A percentile compares a stretch with the other conserved stretches of the same genome.
These are phyloP conservation scores for Prolemur simus DNA, from an alignment of 2,113 vertebrate genomes.

Conservation along the genomic window DNA sequence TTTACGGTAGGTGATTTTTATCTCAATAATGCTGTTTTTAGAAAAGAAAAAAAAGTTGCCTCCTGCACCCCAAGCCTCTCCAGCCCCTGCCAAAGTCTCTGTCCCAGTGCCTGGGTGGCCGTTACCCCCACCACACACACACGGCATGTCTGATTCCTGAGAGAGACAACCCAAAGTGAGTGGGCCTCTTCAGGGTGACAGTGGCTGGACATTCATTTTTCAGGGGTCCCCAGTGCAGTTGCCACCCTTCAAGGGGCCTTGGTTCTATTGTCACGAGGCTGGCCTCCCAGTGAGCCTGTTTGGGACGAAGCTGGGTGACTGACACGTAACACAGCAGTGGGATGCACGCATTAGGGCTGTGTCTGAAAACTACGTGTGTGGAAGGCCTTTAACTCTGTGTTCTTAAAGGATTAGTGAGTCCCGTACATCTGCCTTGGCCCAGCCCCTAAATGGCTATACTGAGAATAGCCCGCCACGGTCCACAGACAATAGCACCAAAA, in stretches of 20 bases:
- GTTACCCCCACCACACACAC: too few species aligned
- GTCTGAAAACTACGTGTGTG: background rate
- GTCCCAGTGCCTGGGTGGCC: background rate
- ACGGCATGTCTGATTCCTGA: background rate
- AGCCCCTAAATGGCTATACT: background rate
- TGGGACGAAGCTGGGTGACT: background rate
- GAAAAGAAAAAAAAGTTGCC: background rate
- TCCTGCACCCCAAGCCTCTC: background rate
- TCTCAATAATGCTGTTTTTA: background rate
- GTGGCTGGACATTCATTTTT: background rate
- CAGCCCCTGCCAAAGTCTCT: background rate
- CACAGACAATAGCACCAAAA: background rate
- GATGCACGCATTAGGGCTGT: too few species aligned
- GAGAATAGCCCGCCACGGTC: background rate
- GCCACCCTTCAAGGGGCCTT: background rate
- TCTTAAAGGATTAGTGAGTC: background rate
- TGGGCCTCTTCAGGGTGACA: background rate
- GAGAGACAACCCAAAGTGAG: background rate
- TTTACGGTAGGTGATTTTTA: background rate
- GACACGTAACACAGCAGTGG: background rate
- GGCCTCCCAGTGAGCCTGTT: background rate
- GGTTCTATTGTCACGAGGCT: background rate
- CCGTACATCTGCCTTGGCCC: background rate
- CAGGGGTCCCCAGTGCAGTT: fast-evolving
- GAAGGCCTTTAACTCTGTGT: background rate